These are phyloP conservation scores for Oenanthe oenanthe DNA, from an alignment of 2,113 vertebrate species.

Conservation along the genomic window DNA sequence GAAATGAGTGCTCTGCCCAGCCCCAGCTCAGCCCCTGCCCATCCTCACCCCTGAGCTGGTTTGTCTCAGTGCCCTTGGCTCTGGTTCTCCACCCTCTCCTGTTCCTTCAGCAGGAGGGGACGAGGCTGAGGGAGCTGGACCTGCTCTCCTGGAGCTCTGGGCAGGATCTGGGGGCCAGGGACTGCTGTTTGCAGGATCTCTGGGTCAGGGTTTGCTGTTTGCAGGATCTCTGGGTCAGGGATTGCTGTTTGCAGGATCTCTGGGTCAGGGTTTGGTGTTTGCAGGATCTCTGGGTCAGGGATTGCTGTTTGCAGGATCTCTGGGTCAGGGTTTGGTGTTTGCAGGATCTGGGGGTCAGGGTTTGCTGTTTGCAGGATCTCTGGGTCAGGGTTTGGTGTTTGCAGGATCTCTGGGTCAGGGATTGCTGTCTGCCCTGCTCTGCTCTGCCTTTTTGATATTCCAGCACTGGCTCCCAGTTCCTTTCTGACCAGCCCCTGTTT, in stretches of 20 bases:
- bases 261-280: background rate
- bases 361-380: no score
- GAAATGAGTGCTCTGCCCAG: background rate
- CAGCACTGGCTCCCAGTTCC: constrained; percentile 59
- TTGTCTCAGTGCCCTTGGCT: background rate
- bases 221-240: no score
- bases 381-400: no score
- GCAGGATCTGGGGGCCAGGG: background rate
- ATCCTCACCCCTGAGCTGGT: background rate
- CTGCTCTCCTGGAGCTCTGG: background rate
- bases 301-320: no score
- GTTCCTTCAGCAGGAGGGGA: background rate
- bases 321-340: no score
- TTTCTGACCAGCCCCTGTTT: constrained; percentile 81
- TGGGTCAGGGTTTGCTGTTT: no score
- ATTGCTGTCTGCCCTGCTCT: background rate
- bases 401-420: background rate
- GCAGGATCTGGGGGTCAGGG: no score
- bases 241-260: background rate
- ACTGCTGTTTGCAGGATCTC: no score
- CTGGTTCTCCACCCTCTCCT: background rate
- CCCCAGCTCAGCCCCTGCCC: background rate
- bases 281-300: background rate
- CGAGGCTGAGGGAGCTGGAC: background rate
- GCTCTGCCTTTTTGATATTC: constrained; percentile 76